Evolutionary conservation across 2,888 invertebrate species (phyloP), one percentile per base, ranked within the genome.

Genomic region (Meganola albula): DNA sequence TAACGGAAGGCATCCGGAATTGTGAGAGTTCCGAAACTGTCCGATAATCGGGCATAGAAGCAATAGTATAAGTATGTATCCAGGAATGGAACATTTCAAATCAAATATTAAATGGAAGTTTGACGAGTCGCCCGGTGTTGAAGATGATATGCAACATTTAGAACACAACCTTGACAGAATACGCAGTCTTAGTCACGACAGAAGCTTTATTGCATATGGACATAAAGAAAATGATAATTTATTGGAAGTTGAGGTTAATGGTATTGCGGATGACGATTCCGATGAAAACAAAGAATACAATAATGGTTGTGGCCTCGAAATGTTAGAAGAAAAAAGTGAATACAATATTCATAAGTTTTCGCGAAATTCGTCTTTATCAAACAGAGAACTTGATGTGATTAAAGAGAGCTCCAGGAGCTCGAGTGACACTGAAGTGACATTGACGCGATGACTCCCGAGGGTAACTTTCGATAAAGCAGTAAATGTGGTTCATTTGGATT

Each of bases 31-130:
- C 64, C 79, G 76, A 58, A 82, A 80, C 51, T 85, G 85, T 60
- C 85, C 84, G 79, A 75, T 84, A 44, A 78, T 82, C 76, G 86
- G 86, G 72, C 85, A 85, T 57, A 84, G 85, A 74, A 87, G 86
- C 50, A 85, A 85, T 74, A 86, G 86, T 52, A 67, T 85, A 65
- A 74, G 82, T 26, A 69, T 84, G 55, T 85, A 83, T 52, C 82
- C 85, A 3, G 78, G 80, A n/a, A 62, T 83, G 13, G 87, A 85
- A 62, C 82, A 82, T 58, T 85, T 87, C 53, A 84, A 78, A 58
- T 77, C 85, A 12, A 84, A 78, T 44, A 76, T 86, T 31, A 82
- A 83, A 48, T 87, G 87, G 87, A 82, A 77, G 43, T 86, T 86
- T 38, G 82, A 84, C 33, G 85, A 83, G 28, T 70, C 76, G 0